A percentile compares a stretch with the other conserved stretches of the same genome.
phyloP scores from a whole-genome alignment of 1,140 invertebrate species.

The Halictus rubicundus region DNA sequence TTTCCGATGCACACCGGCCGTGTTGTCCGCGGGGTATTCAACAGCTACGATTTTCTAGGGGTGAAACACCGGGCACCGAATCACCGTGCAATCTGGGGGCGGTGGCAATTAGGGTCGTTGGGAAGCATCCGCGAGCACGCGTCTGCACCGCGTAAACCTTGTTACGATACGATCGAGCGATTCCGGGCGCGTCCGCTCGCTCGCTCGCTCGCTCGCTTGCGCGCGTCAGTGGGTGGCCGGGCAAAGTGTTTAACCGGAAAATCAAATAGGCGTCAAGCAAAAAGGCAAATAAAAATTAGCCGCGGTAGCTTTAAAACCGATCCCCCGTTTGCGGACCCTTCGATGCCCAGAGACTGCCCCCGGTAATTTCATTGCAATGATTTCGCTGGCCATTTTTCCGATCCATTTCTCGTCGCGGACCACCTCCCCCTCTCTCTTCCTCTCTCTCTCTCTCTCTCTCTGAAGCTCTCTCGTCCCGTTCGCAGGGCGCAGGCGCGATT shows the following conservation, averaged over 20 bases:
- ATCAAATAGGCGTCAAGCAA: conserved; percentile 27
- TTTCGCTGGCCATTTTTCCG: conserved; percentile 59
- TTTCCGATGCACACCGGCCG: too few relatives aligned
- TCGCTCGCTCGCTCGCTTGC: too few relatives aligned
- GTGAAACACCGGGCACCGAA: too few relatives aligned
- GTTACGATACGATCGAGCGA: conserved; percentile 1
- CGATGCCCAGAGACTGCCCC: too few relatives aligned
- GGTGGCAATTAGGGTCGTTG: too few relatives aligned
- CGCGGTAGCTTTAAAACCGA: conserved; percentile 35
- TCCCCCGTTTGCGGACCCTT: background rate
- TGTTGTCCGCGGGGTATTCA: too few relatives aligned
- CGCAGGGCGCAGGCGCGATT: conserved; percentile 57
- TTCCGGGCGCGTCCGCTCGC: too few relatives aligned
- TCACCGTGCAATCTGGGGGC: too few relatives aligned
- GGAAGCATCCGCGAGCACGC: background rate
- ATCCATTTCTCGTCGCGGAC: conserved; percentile 43
- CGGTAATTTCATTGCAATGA: conserved; percentile 61
- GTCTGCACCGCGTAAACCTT: background rate
- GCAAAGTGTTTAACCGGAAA: conserved; percentile 7
- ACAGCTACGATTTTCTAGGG: too few relatives aligned
- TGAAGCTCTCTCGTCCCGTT: background rate
- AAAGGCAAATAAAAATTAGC: conserved; percentile 52
- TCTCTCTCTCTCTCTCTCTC: too few relatives aligned
- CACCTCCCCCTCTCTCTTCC: too few relatives aligned
- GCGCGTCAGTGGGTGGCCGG: too few relatives aligned